A percentile compares a stretch with the other conserved stretches of the same genome.
Evolutionary conservation across 2,113 vertebrate species (phyloP).

Genomic region (Lethenteron camtschaticum): DNA sequence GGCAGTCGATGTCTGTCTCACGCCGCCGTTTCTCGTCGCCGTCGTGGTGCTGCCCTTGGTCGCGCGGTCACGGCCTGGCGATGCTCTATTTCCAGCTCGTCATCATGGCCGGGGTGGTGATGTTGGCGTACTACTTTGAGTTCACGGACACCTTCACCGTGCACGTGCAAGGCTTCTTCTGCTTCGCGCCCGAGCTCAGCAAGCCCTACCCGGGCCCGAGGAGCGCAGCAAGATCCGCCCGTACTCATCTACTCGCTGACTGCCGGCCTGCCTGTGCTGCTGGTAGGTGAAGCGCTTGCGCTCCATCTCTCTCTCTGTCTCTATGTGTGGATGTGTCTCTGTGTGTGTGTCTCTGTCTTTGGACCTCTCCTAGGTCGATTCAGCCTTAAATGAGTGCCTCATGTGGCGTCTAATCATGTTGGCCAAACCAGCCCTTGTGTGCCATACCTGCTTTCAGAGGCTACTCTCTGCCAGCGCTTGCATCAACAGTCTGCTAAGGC

Average conservation of each 20-base stretch:
- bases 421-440: too few species aligned
- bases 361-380: too few species aligned
- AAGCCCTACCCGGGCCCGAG: slow-evolving; percentile 82
- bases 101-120: slow-evolving; percentile 89
- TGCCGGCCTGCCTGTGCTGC: slow-evolving; percentile 55
- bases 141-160: slow-evolving; percentile 84
- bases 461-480: too few species aligned
- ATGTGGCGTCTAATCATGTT: too few species aligned
- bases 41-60: too few species aligned
- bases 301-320: not conserved
- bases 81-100: slow-evolving; percentile 85
- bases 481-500: too few species aligned
- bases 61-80: slow-evolving; percentile 15
- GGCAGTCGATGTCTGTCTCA: too few species aligned
- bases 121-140: slow-evolving; percentile 94
- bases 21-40: too few species aligned
- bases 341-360: too few species aligned
- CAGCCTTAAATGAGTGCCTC: too few species aligned
- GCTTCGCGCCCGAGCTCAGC: slow-evolving; percentile 81
- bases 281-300: slow-evolving; percentile 40
- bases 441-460: too few species aligned
- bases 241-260: slow-evolving; percentile 74
- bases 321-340: too few species aligned
- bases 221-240: slow-evolving; percentile 70
- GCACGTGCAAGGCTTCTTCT: slow-evolving; percentile 97